phyloP scores from a whole-genome alignment of 2,797 vertebrate species.

The Smutsia gigantea region DNA sequence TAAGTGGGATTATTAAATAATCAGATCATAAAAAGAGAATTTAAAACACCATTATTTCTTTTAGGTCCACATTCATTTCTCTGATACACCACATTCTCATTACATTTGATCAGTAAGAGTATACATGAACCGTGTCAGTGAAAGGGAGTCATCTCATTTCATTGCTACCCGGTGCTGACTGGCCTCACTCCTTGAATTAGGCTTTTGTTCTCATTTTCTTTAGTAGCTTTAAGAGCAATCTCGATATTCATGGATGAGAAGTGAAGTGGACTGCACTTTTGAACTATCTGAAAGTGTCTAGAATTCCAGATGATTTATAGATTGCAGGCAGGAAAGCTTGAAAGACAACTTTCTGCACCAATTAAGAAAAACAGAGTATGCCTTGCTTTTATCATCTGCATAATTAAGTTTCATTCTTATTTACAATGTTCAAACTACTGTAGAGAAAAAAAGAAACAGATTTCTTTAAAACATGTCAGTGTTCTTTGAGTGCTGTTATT shows the following conservation, averaged over 20 bases:
- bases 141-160: neutral
- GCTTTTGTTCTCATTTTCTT: conserved; percentile 15
- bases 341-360: neutral
- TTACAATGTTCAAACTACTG: neutral
- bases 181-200: neutral
- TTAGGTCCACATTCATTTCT: neutral
- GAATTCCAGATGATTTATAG: conserved; percentile 15
- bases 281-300: neutral
- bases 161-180: neutral
- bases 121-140: neutral
- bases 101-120: neutral
- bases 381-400: neutral
- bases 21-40: neutral
- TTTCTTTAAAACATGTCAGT: neutral
- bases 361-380: neutral
- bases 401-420: conserved; percentile 27
- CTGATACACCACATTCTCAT: neutral
- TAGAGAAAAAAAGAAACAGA: neutral
- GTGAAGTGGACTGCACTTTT: neutral
- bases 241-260: neutral
- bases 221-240: neutral
- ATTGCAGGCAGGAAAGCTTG: neutral
- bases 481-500: neutral
- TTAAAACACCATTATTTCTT: neutral
- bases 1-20: neutral